Evolutionary conservation across 2,113 vertebrate genomes (phyloP).

Genomic region (Noturus placidus): DNA sequence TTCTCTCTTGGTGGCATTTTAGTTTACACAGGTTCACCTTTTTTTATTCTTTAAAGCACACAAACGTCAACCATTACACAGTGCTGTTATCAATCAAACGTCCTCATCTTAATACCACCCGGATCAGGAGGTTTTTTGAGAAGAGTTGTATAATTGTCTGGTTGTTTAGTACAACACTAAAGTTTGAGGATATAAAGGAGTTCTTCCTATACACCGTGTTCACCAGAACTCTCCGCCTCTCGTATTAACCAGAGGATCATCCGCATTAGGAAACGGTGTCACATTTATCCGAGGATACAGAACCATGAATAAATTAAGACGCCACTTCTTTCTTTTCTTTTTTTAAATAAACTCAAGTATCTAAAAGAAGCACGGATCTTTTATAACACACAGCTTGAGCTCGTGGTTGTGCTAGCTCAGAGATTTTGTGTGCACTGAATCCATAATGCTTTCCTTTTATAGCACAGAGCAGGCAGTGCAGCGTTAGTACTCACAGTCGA

Average conservation of each 20-base stretch:
- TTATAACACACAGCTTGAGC: neutral
- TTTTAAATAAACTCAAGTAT: neutral
- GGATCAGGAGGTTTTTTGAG: neutral
- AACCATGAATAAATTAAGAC: neutral
- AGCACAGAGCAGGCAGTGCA: constrained; percentile 9
- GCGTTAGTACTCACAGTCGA: neutral
- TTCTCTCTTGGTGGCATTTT: neutral
- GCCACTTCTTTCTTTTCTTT: neutral
- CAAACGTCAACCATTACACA: neutral
- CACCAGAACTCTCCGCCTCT: neutral
- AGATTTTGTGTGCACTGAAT: constrained; percentile 1
- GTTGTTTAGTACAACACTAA: neutral
- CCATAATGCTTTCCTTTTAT: constrained; percentile 35
- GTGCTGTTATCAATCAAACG: neutral
- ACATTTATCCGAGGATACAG: neutral
- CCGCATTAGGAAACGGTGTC: neutral
- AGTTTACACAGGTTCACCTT: neutral
- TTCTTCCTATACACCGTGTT: neutral
- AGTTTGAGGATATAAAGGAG: neutral
- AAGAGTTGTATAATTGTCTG: neutral
- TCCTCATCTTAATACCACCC: neutral
- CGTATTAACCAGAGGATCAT: neutral
- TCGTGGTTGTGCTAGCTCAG: constrained; percentile 16
- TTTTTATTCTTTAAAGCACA: neutral
- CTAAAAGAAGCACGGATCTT: neutral